Evolutionary conservation across 2,888 invertebrate genomes (phyloP).

Genomic region (Andrena bicolor): DNA sequence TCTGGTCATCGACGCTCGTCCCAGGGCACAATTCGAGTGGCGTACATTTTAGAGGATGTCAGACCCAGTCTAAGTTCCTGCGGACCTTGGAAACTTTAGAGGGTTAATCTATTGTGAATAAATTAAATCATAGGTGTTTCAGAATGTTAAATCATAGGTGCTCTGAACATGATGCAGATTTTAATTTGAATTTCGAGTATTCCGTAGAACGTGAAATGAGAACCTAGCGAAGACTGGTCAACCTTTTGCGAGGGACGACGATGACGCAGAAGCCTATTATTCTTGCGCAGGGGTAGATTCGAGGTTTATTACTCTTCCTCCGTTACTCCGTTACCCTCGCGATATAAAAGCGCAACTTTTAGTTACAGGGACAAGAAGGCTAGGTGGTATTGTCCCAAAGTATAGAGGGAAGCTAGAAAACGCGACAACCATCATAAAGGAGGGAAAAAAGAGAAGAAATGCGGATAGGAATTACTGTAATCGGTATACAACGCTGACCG

Average conservation of each 20-base stretch:
- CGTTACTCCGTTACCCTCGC: neutral
- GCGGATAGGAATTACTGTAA: constrained; percentile 31
- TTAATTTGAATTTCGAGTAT: no score
- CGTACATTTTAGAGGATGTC: no score
- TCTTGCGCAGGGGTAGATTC: neutral
- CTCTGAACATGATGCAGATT: no score
- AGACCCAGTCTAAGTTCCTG: neutral
- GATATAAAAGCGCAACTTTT: neutral
- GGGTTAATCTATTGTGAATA: neutral
- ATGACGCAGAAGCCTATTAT: constrained; percentile 10
- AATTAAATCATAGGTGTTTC: neutral
- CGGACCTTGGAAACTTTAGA: no score
- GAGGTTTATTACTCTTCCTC: constrained; percentile 13
- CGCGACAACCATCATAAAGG: neutral
- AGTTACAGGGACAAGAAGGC: neutral
- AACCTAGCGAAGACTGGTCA: constrained; percentile 14
- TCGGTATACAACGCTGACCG: neutral
- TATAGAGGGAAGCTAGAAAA: neutral
- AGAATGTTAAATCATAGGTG: no score
- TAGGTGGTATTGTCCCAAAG: neutral
- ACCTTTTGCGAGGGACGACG: neutral
- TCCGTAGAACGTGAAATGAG: constrained; percentile 22
- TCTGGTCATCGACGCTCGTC: neutral
- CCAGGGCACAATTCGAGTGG: neutral
- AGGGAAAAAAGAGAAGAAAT: constrained; percentile 2